A percentile compares a stretch with the other conserved stretches of the same genome.
Evolutionary conservation across 92 coral and sea anemone genomes (phyloP).

Genomic region (Meandrina meandrites): DNA sequence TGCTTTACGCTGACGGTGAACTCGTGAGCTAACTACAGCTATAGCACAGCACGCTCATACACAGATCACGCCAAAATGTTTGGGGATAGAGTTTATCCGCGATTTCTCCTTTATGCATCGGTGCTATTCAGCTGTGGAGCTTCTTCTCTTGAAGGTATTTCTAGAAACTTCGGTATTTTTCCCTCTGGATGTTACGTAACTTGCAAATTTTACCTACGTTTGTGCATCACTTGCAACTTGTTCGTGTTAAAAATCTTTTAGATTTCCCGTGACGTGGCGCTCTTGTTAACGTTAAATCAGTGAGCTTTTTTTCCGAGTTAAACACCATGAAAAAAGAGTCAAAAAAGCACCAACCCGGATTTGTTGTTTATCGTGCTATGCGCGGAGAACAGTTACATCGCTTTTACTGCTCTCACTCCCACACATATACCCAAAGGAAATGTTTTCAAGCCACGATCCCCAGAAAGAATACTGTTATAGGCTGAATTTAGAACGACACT

Average conservation of each 20-base stretch:
- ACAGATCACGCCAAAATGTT: neutral
- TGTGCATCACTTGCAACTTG: no score
- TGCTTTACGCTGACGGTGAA: neutral
- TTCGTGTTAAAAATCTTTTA: neutral
- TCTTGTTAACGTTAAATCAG: no score
- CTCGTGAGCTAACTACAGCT: neutral
- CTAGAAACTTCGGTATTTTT: neutral
- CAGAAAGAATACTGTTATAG: neutral
- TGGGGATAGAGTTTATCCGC: no score
- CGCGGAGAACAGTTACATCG: neutral
- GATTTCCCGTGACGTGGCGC: neutral
- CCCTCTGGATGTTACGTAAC: neutral
- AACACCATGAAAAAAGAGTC: neutral
- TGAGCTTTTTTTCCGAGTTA: no score
- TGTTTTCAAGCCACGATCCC: neutral
- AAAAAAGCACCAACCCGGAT: neutral
- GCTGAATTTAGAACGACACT: neutral
- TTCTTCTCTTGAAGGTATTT: neutral
- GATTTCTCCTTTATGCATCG: neutral
- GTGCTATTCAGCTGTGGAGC: neutral
- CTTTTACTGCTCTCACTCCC: no score
- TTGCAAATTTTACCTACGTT: neutral
- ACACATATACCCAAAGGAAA: no score
- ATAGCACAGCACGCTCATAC: neutral
- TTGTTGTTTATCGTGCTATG: neutral